Conservation (phyloP, 1,140 invertebrate species). For the Homalodisca vitripennis region DNA sequence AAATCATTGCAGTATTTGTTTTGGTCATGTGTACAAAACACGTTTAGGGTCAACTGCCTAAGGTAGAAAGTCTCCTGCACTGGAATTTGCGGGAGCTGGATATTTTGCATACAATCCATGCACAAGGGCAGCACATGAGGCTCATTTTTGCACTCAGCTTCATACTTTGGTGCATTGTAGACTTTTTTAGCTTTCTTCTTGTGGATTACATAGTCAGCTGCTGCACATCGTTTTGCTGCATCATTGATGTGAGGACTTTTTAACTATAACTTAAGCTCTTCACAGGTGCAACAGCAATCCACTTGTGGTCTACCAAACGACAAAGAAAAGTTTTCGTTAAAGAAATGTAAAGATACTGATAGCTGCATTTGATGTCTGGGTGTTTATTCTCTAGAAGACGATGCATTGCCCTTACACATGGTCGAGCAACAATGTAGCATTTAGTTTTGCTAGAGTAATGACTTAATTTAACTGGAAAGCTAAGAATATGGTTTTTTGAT, state of each 20-base stretch:
- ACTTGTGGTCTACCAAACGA: slow-evolving; percentile 43
- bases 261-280: slow-evolving; percentile 33
- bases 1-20: neutral
- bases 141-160: slow-evolving; percentile 34
- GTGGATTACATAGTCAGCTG: slow-evolving; percentile 41
- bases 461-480: slow-evolving; percentile 13
- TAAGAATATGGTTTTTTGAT: slow-evolving; percentile 26
- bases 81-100: slow-evolving; percentile 36
- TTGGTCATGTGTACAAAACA: slow-evolving; percentile 31
- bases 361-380: neutral
- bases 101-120: slow-evolving; percentile 47
- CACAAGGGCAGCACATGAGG: slow-evolving; percentile 34
- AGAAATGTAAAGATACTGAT: slow-evolving; percentile 35
- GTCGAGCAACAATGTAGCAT: slow-evolving; percentile 41
- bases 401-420: slow-evolving; percentile 44
- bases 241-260: slow-evolving; percentile 34
- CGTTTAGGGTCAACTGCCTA: slow-evolving; percentile 23
- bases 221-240: slow-evolving; percentile 40
- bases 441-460: slow-evolving; percentile 36
- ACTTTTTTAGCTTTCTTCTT: slow-evolving; percentile 40
- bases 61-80: slow-evolving; percentile 34
- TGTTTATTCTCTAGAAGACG: slow-evolving; percentile 39
- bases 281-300: slow-evolving; percentile 41
- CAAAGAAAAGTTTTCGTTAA: slow-evolving; percentile 40
- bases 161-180: slow-evolving; percentile 40